A percentile compares a stretch with the other conserved stretches of the same genome.
Conservation (phyloP, 92 coral and sea anemone species). For the Montipora capitata region DNA sequence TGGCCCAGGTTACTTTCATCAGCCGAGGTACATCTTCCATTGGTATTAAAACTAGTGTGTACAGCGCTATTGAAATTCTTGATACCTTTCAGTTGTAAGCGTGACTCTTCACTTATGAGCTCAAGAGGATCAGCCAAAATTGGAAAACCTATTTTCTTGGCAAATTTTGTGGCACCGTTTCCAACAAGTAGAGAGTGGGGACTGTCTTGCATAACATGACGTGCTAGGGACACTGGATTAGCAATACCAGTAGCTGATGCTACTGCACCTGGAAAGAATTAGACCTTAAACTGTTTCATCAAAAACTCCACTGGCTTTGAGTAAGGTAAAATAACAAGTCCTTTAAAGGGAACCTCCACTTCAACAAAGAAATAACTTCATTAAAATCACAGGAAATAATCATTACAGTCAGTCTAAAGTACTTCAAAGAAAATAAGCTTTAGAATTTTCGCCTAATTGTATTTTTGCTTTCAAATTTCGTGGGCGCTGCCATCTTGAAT, state of each 20-base stretch:
- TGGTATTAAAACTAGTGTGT: slow-evolving; percentile 24
- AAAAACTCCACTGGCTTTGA: background rate
- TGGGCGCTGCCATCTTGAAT: too few relatives aligned
- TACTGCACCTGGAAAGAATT: slow-evolving; percentile 83
- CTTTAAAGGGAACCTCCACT: background rate
- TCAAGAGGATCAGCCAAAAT: slow-evolving; percentile 80
- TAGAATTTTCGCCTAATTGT: too few relatives aligned
- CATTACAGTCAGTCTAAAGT: too few relatives aligned
- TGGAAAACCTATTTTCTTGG: slow-evolving; percentile 84
- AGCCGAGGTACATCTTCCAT: background rate
- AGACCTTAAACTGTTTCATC: background rate
- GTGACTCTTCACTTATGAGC: slow-evolving; percentile 82
- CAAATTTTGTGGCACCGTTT: slow-evolving; percentile 86
- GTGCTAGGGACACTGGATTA: slow-evolving; percentile 93
- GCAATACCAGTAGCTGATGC: slow-evolving; percentile 85
- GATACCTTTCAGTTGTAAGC: slow-evolving; percentile 40
- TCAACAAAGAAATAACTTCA: too few relatives aligned
- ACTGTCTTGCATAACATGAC: slow-evolving; percentile 87
- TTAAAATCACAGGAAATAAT: too few relatives aligned
- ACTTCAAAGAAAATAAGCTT: too few relatives aligned
- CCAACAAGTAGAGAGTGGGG: slow-evolving; percentile 85
- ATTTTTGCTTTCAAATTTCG: too few relatives aligned
- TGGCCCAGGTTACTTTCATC: slow-evolving; percentile 42
- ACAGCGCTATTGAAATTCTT: slow-evolving; percentile 37
- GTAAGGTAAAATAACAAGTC: background rate